Evolutionary conservation across 1,140 invertebrate genomes (phyloP), one percentile per base, ranked within the genome.

Genomic region (Cydia splendana): DNA sequence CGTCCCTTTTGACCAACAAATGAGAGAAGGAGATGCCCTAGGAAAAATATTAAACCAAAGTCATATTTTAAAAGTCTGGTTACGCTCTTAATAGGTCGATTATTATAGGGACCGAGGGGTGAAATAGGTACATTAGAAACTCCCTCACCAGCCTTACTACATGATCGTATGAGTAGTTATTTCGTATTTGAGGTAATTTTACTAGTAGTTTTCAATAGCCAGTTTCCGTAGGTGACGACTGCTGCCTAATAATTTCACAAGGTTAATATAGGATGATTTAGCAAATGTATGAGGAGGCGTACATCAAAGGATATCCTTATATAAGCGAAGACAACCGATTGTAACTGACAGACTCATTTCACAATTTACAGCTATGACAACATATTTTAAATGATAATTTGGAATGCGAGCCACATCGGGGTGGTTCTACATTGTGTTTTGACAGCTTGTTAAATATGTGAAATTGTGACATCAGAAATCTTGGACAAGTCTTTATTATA

Each of bases 261-360:
- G 73, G 42, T 51, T n/a, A 53, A 51, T 74, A 28, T 74, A 28
- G 48, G 73, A 38, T 45, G 10, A 71, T 71, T 71, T 74, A 2
- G 42, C 45, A 74, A 48, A 28, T 13, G 24, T 74, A 45, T 15
- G 18, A 74, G 6, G 24, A 30, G 20, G 45, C 84, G 90, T 92
- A 82, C 88, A 89, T 75, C 76, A 79, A 81, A 84, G 90, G 90
- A 92, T 80, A 90, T 92, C 89, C 90, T 92, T 69, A 91, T 92
- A 90, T 82, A 88, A 81, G 81, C 83, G 87, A 87, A 90, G 89
- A 91, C 87, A 87, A 85, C 82, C 74, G 75, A 77, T 77, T 81
- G 85, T 82, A 84, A 83, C 84, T 81, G 84, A 80, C 82, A 87
- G 84, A 24, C 57, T 85, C 82, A 86, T 85, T 81, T 77, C 85